Conservation (phyloP, 2,797 vertebrate species). For the Schizopygopsis pylzovi region DNA sequence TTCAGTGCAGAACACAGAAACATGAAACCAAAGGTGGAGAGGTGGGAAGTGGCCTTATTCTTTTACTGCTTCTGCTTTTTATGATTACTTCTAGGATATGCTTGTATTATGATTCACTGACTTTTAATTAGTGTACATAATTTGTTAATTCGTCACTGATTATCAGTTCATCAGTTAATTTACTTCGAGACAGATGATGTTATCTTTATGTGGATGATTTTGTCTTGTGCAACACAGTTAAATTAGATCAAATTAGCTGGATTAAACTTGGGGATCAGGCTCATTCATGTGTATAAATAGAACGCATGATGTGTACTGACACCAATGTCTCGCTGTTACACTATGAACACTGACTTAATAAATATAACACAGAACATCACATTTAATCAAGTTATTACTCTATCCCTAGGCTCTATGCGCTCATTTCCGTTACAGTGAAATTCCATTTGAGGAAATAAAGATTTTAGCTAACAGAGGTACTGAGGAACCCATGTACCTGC, state of each 20-base stretch:
- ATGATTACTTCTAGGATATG: neutral
- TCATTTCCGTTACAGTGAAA: constrained; percentile 18
- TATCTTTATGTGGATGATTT: constrained; percentile 1
- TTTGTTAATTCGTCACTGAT: constrained; percentile 1
- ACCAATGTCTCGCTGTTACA: constrained; percentile 25
- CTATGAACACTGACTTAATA: constrained; percentile 17
- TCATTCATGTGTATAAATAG: constrained; percentile 31
- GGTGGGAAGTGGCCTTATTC: neutral
- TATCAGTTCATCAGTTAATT: constrained; percentile 7
- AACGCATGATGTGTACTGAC: constrained; percentile 5
- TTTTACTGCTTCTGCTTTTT: neutral
- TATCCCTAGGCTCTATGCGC: neutral
- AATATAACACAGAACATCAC: constrained; percentile 15
- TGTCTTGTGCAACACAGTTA: neutral
- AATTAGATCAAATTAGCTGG: neutral
- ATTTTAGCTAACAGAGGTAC: constrained; percentile 50
- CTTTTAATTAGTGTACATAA: neutral
- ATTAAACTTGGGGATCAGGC: constrained; percentile 18
- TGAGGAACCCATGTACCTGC: constrained; percentile 33
- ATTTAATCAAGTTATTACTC: constrained; percentile 41
- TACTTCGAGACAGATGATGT: neutral
- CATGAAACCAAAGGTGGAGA: no score
- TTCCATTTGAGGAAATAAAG: constrained; percentile 31
- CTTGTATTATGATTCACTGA: neutral
- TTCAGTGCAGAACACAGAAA: neutral